Base-by-base conservation (phyloP, 2,797 vertebrate genomes). In the Discoglossus pictus region DNA sequence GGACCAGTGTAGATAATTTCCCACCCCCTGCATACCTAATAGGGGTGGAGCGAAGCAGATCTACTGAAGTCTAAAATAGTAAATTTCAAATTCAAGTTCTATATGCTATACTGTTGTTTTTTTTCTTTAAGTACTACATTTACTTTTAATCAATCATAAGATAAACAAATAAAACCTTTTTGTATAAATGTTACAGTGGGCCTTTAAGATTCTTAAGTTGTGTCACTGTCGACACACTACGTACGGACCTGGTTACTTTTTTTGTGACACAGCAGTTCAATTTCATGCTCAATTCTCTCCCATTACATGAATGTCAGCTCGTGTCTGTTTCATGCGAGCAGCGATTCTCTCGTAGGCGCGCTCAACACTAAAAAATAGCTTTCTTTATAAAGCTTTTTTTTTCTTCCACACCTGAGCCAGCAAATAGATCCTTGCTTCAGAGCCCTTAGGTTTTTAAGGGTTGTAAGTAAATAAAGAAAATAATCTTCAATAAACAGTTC, bases 231-330 rank as follows among this genome's bases (percentile, higher is more conserved):
- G 39, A 48, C 16, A 25, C 38, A 44, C 9, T 24, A 31, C 27
- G 31, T 4, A 6, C 12, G 46, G 66, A 60, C 1, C 0, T 46
- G 11, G n/a, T 52, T 20, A 39, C 2, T 23, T 23, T 50, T 13
- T 77, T 31, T 46, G 20, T 56, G 59, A 34, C 3, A 64, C 39
- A 69, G 10, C 0, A 11, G 1, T 35, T 76, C 46, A 48, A 53
- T 72, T 43, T 12, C 31, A 31, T 25, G 5, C 43, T 69, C 73
- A 73, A 67, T 76, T 79, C 54, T 48, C 61, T 24, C 51, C 65
- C 23, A 15, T 72, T 56, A 71, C 40, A 25, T 59, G 60, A n/a
- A 24, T 60, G 25, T 46, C 39, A 72, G 2, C 2, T 5, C 75
- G 55, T 60, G 34, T 61, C 47, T 58, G 18, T 3, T 24, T 2